Evolutionary conservation across 2,797 vertebrate genomes (phyloP).

Genomic region (Lemur catta): DNA sequence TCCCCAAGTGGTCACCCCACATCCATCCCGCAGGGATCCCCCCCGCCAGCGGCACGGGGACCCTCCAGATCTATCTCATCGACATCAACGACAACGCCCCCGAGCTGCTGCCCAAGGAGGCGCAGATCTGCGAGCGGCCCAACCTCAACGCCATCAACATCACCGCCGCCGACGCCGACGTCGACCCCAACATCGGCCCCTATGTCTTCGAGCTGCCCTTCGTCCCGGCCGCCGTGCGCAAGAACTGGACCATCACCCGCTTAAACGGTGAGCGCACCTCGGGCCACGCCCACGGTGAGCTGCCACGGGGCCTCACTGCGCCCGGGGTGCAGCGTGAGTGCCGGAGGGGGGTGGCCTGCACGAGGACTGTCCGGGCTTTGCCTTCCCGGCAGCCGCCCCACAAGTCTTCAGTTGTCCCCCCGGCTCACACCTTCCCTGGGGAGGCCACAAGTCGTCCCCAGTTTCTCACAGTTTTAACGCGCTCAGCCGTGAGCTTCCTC

Average conservation of each 20-base stretch:
- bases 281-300: not conserved
- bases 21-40: slow-evolving; percentile 87
- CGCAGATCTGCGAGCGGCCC: slow-evolving; percentile 94
- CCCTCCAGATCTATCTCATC: slow-evolving; percentile 94
- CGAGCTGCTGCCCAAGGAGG: slow-evolving; percentile 91
- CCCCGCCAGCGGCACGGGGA: slow-evolving; percentile 93
- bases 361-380: rapidly evolving
- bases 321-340: not conserved
- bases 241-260: slow-evolving; percentile 95
- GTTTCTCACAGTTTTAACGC: rapidly evolving
- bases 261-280: slow-evolving; percentile 89
- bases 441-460: not conserved
- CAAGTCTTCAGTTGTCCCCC: not conserved
- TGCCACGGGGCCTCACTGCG: rapidly evolving
- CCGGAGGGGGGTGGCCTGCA: not conserved
- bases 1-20: rapidly evolving
- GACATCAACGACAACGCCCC: slow-evolving; percentile 97
- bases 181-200: slow-evolving; percentile 93
- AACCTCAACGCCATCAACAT: slow-evolving; percentile 93
- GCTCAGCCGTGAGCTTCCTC: rapidly evolving
- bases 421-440: not conserved
- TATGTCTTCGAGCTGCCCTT: slow-evolving; percentile 95
- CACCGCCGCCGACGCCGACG: slow-evolving; percentile 91
- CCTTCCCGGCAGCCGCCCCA: rapidly evolving
- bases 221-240: slow-evolving; percentile 88